Evolutionary conservation across 2,888 invertebrate genomes (phyloP).

Genomic region (Tiliacea aurago): DNA sequence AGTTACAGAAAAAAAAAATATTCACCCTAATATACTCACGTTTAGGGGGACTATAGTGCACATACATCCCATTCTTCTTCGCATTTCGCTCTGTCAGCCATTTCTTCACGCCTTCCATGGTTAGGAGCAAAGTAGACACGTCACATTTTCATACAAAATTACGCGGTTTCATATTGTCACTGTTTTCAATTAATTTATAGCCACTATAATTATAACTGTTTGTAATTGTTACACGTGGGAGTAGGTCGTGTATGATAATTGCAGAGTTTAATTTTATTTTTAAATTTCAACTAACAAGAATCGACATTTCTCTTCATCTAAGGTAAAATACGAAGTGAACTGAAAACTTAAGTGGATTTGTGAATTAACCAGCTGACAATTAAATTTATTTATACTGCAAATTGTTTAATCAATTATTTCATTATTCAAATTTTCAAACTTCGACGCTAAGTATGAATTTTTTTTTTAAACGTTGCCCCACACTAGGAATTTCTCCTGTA

Average conservation of each 20-base stretch:
- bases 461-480: too few relatives aligned
- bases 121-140: constrained; percentile 4
- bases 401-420: constrained; percentile 6
- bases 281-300: not conserved
- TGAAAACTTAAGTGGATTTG: constrained; percentile 3
- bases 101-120: constrained; percentile 83
- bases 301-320: not conserved
- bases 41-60: constrained; percentile 92
- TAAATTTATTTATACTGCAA: not conserved
- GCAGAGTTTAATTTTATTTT: not conserved
- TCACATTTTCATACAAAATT: constrained; percentile 30
- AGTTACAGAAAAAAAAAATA: not conserved
- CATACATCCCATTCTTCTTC: constrained; percentile 90
- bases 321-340: not conserved
- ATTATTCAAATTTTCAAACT: not conserved
- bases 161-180: constrained; percentile 1
- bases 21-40: constrained; percentile 82
- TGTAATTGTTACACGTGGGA: constrained; percentile 8
- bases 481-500: too few relatives aligned
- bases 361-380: not conserved
- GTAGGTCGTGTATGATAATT: constrained; percentile 10
- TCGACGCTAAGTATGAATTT: not conserved
- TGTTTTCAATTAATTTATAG: constrained; percentile 10
- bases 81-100: constrained; percentile 76
- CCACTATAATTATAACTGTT: constrained; percentile 8